Conservation (phyloP, 2,888 invertebrate genomes). For the Anorthoa munda region DNA sequence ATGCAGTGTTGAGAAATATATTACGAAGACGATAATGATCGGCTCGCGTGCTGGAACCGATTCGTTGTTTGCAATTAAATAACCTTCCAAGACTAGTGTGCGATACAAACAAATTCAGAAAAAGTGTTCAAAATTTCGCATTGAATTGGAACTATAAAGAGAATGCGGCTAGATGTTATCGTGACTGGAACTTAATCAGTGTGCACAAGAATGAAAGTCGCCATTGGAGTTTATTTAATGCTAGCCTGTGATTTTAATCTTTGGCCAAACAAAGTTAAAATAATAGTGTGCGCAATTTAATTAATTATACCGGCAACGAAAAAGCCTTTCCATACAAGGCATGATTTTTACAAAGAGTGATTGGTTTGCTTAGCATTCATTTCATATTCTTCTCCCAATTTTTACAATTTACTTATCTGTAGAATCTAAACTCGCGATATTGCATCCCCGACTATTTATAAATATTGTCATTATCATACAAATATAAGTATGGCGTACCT, state of each 20-base stretch:
- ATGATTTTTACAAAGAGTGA: not conserved
- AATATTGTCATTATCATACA: not conserved
- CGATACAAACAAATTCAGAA: constrained; percentile 58
- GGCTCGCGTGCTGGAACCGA: constrained; percentile 61
- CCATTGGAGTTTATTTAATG: constrained; percentile 57
- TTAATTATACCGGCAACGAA: constrained; percentile 10
- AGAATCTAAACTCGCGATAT: not conserved
- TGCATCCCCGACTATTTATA: not conserved
- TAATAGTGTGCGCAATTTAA: constrained; percentile 43
- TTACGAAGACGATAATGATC: constrained; percentile 50
- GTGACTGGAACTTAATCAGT: constrained; percentile 60
- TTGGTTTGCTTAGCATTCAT: not conserved
- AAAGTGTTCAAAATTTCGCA: constrained; percentile 46
- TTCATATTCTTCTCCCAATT: not conserved
- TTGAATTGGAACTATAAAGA: constrained; percentile 45
- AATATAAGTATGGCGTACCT: not conserved
- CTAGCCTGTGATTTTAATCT: constrained; percentile 43
- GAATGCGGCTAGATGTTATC: constrained; percentile 53
- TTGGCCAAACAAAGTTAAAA: constrained; percentile 54
- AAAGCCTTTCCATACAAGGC: not conserved
- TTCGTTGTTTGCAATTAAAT: constrained; percentile 62
- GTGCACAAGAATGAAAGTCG: constrained; percentile 57
- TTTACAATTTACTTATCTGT: not conserved
- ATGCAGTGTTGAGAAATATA: constrained; percentile 26
- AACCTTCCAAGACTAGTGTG: constrained; percentile 49